Conservation (phyloP, 2,113 vertebrate species). For the Porphyrio hochstetteri region DNA sequence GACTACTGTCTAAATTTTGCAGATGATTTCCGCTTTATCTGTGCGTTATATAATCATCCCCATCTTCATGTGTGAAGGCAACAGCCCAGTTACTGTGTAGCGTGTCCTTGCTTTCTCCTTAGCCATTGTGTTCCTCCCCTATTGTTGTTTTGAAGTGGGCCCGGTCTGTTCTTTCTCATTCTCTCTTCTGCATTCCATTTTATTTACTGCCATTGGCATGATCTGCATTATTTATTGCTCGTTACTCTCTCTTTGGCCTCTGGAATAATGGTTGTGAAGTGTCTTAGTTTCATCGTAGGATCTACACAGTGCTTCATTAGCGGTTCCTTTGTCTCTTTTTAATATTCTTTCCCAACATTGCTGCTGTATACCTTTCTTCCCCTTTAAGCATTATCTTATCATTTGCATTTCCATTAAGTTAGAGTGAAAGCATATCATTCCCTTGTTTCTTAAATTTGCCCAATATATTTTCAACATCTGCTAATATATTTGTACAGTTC, state of each 20-base stretch:
- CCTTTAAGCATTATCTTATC: constrained; percentile 8
- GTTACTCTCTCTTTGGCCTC: constrained; percentile 5
- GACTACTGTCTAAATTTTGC: background rate
- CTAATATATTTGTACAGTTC: constrained; percentile 35
- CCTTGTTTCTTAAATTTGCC: constrained; percentile 34
- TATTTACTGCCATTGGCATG: constrained; percentile 33
- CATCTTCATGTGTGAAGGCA: background rate
- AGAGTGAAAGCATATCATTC: constrained; percentile 24
- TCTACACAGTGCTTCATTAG: constrained; percentile 8
- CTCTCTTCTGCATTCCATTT: background rate
- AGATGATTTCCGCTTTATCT: background rate
- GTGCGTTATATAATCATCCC: background rate
- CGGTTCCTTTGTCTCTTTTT: constrained; percentile 31
- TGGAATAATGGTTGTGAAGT: background rate
- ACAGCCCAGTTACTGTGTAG: background rate
- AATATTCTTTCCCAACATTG: background rate
- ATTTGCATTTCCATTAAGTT: constrained; percentile 44
- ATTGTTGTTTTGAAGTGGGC: constrained; percentile 25
- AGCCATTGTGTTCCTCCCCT: constrained; percentile 11
- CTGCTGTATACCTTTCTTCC: background rate
- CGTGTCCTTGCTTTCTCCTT: constrained; percentile 15
- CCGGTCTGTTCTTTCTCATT: background rate
- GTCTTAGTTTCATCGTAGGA: constrained; percentile 5
- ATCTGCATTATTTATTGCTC: constrained; percentile 43
- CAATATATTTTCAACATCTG: constrained; percentile 15